These are phyloP conservation scores for Lycopodina hypogea DNA, from an alignment of 37 sponge, comb jelly and placozoan species.

Conservation along the genomic window DNA sequence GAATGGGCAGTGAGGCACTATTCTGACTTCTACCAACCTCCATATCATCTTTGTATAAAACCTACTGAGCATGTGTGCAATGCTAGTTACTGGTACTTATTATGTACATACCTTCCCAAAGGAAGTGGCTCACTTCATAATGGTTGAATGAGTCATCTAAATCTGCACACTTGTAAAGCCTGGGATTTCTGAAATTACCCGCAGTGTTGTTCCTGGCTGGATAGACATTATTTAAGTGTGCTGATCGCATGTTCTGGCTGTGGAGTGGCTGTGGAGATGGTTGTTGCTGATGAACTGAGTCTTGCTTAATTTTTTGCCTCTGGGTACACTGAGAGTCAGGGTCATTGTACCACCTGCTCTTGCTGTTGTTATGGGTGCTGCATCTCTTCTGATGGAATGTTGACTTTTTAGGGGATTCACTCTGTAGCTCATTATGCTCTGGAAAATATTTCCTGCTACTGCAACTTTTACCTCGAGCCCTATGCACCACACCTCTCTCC, in stretches of 20 bases:
- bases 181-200: not conserved
- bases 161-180: not conserved
- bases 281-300: not conserved
- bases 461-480: too few species aligned
- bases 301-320: not conserved
- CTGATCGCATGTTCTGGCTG: conserved; percentile 1
- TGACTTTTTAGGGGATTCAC: too few species aligned
- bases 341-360: not conserved
- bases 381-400: not conserved
- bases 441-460: too few species aligned
- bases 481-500: too few species aligned
- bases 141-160: conserved; percentile 20
- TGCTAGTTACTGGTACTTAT: too few species aligned
- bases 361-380: not conserved
- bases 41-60: too few species aligned
- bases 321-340: not conserved
- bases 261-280: conserved; percentile 4
- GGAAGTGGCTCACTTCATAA: conserved; percentile 32
- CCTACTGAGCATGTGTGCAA: too few species aligned
- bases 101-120: conserved; percentile 36
- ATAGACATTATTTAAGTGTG: not conserved
- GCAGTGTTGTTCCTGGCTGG: not conserved
- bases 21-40: too few species aligned
- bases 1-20: too few species aligned
- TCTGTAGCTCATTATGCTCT: too few species aligned